Evolutionary conservation across 2,888 invertebrate genomes (phyloP), one percentile per base, ranked within the genome.

Genomic region (Azorinus chamasolen): DNA sequence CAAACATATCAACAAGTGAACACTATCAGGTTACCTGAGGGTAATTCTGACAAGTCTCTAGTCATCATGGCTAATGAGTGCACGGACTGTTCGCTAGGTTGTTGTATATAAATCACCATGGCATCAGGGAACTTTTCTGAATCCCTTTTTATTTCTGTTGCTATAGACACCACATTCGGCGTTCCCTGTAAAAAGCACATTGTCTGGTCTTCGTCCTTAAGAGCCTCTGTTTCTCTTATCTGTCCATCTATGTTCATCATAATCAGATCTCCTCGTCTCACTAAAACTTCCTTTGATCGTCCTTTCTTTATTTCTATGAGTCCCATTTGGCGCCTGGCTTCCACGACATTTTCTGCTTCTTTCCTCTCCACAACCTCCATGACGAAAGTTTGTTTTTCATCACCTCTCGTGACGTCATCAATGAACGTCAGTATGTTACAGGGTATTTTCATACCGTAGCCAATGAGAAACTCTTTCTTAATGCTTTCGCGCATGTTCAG

Each of bases 401-500:
- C 63, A n/a, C 71, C 75, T 32, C 83, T 54, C n/a, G 77, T 73
- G 16, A 69, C 43, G 57, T 85, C 76, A 53, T 84, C 85, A 25
- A 85, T 79, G 43, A 72, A 84, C 1, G 83, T 84, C 16, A 83
- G 41, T 2, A 85, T 79, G 27, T 78, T 83, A 53, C 85, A 85
- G 3, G 79, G 73, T 16, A 69, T 64, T 18, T 79, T 80, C 43
- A 80, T 69, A 14, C 81, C 81, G 51, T 75, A 84, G n/a, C 83
- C 83, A 16, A 74, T 58, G n/a, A 75, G 68, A 39, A 84, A 85
- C 58, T 85, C 85, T 46, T 70, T 83, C 57, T 85, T 85, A 14
- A 85, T 58, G 5, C 83, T 69, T 51, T 85, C 85, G 43, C 83
- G 66, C 85, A 85, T 85, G 62, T 85, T 85, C 1, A 85, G 63